phyloP scores from a whole-genome alignment of 2,797 vertebrate species.

The Tokudaia tokunoshimensis region DNA sequence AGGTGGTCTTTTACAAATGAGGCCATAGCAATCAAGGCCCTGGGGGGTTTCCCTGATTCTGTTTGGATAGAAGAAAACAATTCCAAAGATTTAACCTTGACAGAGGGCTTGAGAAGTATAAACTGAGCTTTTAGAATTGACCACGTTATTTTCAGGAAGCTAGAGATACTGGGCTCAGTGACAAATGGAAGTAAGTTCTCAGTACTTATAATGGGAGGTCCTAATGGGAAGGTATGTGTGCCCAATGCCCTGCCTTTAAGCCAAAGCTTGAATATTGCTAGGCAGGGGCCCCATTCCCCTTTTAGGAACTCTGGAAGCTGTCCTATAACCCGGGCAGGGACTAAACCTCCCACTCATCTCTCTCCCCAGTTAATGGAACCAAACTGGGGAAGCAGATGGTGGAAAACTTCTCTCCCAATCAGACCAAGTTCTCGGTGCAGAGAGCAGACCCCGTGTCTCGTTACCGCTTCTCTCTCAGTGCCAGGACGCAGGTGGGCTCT shows the following conservation, averaged over 20 bases:
- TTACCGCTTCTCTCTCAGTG: slow-evolving; percentile 94
- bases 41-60: slow-evolving; percentile 34
- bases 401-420: slow-evolving; percentile 92
- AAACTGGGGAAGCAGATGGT: slow-evolving; percentile 87
- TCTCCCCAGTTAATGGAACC: slow-evolving; percentile 94
- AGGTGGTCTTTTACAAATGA: slow-evolving; percentile 2
- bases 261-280: background rate
- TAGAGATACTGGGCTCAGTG: background rate
- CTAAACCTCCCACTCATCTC: slow-evolving; percentile 4
- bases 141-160: background rate
- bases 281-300: background rate
- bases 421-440: slow-evolving; percentile 92
- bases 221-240: background rate
- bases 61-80: slow-evolving; percentile 60
- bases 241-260: background rate
- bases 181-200: background rate
- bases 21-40: background rate
- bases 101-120: background rate
- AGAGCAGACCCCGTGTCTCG: slow-evolving; percentile 92
- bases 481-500: slow-evolving; percentile 94
- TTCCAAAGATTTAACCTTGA: slow-evolving; percentile 15
- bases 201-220: background rate
- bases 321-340: background rate
- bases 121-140: slow-evolving; percentile 1
- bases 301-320: background rate